Conservation (phyloP, 2,888 invertebrate genomes). For the Ptychoptera contaminata region DNA sequence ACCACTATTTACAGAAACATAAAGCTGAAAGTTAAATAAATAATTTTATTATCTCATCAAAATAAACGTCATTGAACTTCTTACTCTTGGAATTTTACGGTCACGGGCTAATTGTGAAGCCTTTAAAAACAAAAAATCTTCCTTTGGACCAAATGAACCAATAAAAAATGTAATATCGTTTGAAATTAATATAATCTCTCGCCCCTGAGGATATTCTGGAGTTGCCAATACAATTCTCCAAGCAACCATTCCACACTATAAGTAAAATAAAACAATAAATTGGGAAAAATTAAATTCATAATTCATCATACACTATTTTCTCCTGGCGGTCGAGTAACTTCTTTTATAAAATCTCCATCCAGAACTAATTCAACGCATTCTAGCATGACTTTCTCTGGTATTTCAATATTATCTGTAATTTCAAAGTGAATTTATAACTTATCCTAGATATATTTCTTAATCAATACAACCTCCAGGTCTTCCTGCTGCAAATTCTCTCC, state of each 20-base stretch:
- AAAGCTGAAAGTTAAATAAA: slow-evolving; percentile 38
- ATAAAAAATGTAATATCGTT: slow-evolving; percentile 92
- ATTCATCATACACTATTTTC: slow-evolving; percentile 65
- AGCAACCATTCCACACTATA: slow-evolving; percentile 86
- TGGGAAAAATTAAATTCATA: background rate
- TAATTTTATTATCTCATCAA: background rate
- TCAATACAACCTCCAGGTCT: slow-evolving; percentile 33
- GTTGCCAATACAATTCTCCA: slow-evolving; percentile 87
- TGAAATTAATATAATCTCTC: slow-evolving; percentile 89
- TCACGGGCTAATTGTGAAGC: slow-evolving; percentile 77
- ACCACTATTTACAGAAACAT: slow-evolving; percentile 92
- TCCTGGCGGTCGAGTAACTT: slow-evolving; percentile 82
- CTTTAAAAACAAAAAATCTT: slow-evolving; percentile 76
- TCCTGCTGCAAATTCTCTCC: slow-evolving; percentile 68
- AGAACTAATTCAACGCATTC: slow-evolving; percentile 77
- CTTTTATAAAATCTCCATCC: slow-evolving; percentile 54
- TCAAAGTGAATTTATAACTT: too few species aligned
- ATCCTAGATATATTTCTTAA: too few species aligned
- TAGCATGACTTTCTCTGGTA: slow-evolving; percentile 54
- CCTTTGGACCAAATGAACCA: slow-evolving; percentile 90
- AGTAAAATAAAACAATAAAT: slow-evolving; percentile 11
- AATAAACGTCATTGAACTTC: slow-evolving; percentile 12
- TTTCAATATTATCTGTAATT: slow-evolving; percentile 32
- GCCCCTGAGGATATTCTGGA: slow-evolving; percentile 82
- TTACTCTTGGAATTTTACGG: slow-evolving; percentile 68